Percentiles rank a stretch among this genome's conserved stretches.
phyloP scores from a whole-genome alignment of 2,888 invertebrate species.

The Eupithecia insigniata region DNA sequence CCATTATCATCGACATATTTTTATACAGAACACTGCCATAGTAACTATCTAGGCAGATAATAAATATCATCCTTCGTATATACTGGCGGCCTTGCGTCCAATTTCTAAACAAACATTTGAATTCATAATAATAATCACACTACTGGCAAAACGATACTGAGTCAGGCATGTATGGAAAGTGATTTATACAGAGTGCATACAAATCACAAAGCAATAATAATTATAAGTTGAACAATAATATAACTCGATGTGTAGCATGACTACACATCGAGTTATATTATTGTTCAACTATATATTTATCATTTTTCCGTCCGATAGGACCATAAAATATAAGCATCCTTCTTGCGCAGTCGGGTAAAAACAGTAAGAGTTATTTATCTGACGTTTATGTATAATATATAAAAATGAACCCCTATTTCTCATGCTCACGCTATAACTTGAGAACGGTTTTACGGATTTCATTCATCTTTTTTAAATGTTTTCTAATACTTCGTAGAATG shows the following conservation, averaged over 20 bases:
- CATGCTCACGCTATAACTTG: too few species aligned
- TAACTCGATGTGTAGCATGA: neutral
- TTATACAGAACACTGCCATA: neutral
- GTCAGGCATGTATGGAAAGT: neutral
- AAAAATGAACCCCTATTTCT: too few species aligned
- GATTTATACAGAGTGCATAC: constrained; percentile 1
- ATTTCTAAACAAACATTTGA: constrained; percentile 29
- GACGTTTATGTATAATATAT: too few species aligned
- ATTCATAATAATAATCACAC: constrained; percentile 14
- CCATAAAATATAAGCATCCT: neutral
- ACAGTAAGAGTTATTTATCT: neutral
- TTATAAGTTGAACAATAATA: neutral
- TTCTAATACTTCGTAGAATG: too few species aligned
- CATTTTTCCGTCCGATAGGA: neutral
- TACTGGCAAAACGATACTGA: neutral
- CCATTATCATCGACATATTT: neutral
- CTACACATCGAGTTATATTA: neutral
- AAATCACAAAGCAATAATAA: neutral
- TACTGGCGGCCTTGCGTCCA: constrained; percentile 21
- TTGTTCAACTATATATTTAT: neutral
- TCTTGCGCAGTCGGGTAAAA: neutral
- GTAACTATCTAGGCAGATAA: neutral
- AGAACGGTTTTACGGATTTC: too few species aligned
- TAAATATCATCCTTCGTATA: constrained; percentile 16
- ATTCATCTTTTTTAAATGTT: too few species aligned